These are phyloP conservation scores for Drosophila subquinaria DNA, from an alignment of 2,888 invertebrate genomes.

Conservation along the genomic window DNA sequence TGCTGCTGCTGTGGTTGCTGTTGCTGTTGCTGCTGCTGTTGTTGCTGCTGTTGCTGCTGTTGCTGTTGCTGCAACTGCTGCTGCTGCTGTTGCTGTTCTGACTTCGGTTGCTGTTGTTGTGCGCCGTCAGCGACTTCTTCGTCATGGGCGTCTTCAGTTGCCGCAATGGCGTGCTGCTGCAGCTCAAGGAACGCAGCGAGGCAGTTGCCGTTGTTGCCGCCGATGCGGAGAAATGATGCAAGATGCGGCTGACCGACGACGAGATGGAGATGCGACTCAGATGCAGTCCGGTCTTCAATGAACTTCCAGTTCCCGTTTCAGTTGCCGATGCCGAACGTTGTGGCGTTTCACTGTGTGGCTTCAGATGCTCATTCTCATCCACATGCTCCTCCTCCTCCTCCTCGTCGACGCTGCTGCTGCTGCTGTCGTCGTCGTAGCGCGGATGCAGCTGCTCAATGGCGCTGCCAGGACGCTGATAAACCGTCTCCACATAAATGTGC, in stretches of 20 bases:
- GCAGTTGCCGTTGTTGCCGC: conserved; percentile 85
- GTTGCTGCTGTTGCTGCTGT: conserved; percentile 86
- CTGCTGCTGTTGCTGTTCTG: conserved; percentile 50
- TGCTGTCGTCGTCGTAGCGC: conserved; percentile 57
- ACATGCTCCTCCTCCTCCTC: conserved; percentile 47
- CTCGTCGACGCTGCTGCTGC: conserved; percentile 45
- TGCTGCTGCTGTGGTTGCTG: conserved; percentile 49
- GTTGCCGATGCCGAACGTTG: conserved; percentile 50
- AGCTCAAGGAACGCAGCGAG: conserved; percentile 87
- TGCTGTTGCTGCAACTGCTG: conserved; percentile 49
- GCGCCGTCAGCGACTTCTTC: conserved; percentile 59
- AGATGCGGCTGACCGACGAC: conserved; percentile 89
- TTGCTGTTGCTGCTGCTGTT: conserved; percentile 25
- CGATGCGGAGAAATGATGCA: conserved; percentile 89
- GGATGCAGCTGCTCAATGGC: conserved; percentile 71
- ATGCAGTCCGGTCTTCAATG: conserved; percentile 73
- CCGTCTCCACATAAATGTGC: conserved; percentile 72
- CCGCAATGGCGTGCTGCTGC: conserved; percentile 86
- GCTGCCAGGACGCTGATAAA: conserved; percentile 69
- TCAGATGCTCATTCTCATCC: conserved; percentile 26
- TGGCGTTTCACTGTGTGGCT: conserved; percentile 22
- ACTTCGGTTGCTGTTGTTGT: conserved; percentile 41
- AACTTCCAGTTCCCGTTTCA: background rate
- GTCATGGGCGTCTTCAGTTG: conserved; percentile 49
- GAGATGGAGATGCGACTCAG: conserved; percentile 86